Conservation (phyloP, 2,113 vertebrate genomes). For the Agelaius phoeniceus region DNA sequence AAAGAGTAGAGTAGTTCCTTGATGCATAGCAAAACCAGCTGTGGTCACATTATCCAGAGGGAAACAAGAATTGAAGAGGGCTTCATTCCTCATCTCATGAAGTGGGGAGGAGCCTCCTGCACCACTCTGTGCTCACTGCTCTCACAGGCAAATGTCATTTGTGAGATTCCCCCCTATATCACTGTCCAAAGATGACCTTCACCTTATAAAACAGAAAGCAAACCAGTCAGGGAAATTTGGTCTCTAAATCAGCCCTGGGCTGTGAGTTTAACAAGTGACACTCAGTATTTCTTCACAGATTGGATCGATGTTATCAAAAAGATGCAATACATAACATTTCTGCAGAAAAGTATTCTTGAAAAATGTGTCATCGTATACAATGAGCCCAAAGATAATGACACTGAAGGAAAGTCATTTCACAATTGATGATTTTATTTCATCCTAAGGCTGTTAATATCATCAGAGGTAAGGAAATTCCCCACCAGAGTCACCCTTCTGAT, state of each 20-base stretch:
- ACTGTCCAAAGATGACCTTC: neutral
- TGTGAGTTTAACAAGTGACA: neutral
- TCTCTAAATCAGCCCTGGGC: neutral
- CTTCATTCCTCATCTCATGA: accelerated
- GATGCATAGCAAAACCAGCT: neutral
- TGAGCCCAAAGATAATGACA: neutral
- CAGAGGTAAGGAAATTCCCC: neutral
- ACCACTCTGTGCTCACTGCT: neutral
- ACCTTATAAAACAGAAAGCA: neutral
- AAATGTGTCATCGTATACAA: neutral
- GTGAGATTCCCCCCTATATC: neutral
- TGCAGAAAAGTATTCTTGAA: neutral
- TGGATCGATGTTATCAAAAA: neutral
- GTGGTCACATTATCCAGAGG: neutral
- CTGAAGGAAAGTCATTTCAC: neutral
- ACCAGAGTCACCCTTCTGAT: neutral
- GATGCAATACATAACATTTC: neutral
- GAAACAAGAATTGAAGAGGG: neutral
- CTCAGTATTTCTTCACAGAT: neutral
- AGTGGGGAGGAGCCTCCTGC: neutral
- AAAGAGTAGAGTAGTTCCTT: neutral
- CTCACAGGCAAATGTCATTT: accelerated
- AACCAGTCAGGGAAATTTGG: neutral
- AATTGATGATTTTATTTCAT: neutral
- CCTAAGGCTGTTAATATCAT: neutral